Conservation (phyloP, 2,113 vertebrate species). For the Leucopsar rothschildi region DNA sequence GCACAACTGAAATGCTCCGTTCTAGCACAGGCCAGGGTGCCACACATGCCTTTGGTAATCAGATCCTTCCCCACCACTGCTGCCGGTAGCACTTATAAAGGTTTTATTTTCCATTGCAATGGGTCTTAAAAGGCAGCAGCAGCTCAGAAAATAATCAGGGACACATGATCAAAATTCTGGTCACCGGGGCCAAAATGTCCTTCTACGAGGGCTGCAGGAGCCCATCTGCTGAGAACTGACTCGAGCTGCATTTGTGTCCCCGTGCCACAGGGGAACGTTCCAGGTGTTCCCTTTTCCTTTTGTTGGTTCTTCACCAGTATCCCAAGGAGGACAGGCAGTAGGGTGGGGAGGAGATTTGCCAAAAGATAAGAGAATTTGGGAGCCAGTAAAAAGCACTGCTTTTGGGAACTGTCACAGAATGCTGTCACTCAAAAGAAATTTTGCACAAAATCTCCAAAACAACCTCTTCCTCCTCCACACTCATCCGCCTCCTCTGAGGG, state of each 20-base stretch:
- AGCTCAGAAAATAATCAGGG: slow-evolving; percentile 16
- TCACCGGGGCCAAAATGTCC: neutral
- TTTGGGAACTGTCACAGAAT: slow-evolving; percentile 24
- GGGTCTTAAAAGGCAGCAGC: slow-evolving; percentile 48
- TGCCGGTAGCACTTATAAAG: neutral
- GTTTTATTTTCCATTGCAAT: slow-evolving; percentile 49
- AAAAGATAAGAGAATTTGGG: neutral
- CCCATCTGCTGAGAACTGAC: neutral
- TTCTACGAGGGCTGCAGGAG: neutral
- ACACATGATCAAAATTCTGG: neutral
- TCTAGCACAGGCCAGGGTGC: neutral
- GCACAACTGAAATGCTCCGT: slow-evolving; percentile 20
- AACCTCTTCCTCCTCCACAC: slow-evolving; percentile 51
- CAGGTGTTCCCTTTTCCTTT: neutral
- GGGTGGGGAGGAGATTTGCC: slow-evolving; percentile 31
- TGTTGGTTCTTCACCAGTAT: neutral
- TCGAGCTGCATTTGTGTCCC: neutral
- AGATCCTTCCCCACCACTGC: neutral
- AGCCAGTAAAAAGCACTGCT: slow-evolving; percentile 10
- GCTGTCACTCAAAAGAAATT: slow-evolving; percentile 40
- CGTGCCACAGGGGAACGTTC: accelerated
- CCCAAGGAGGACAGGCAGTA: neutral
- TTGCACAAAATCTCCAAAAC: slow-evolving; percentile 46
- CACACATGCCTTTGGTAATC: neutral
- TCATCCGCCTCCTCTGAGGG: slow-evolving; percentile 33